Evolutionary conservation across 2,888 invertebrate species (phyloP), one percentile per base, ranked within the genome.

Genomic region (Polyploca ridens): DNA sequence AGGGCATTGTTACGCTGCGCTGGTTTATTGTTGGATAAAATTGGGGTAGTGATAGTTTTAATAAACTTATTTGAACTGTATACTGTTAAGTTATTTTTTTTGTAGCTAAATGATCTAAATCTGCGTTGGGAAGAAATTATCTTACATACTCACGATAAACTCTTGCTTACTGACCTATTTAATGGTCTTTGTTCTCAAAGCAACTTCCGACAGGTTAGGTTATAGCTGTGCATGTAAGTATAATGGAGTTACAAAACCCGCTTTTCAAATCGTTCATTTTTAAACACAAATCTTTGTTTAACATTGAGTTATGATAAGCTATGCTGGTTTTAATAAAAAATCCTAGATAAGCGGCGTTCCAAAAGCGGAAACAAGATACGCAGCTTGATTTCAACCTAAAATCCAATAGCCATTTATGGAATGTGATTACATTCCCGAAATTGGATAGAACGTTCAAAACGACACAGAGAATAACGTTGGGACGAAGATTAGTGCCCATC

Each of bases 381-480:
- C 71, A 72, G 64, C 67, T 41, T 75, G 71, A 76, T 76, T 71
- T 73, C 67, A 54, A 54, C 16, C 54, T n/a, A n/a, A 49, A 49
- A 54, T n/a, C 6, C 72, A 69, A 78, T 78, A 71, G 66, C 65
- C 69, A 66, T 73, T 72, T 72, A 72, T 72, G 69, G 70, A 66
- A 72, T 68, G 63, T 72, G 74, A 79, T 79, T 74, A 75, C 67
- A 76, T 72, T 72, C 69, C 73, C 70, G 64, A 76, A 76, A 81
- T 78, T 72, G 75, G 77, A 76, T 78, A 69, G 71, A 71, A 73
- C 72, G 60, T 67, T 72, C 69, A 66, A 76, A 73, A 73, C 19
- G 69, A 77, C 67, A 68, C 71, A 66, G 61, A 67, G 58, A 66
- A 63, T 62, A 63, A 58, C 35, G 46, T 57, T 38, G 33, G 54